Evolutionary conservation across 92 coral and sea anemone species (phyloP), one percentile per base, ranked within the genome.

Genomic region (Anthopleura xanthogrammica): DNA sequence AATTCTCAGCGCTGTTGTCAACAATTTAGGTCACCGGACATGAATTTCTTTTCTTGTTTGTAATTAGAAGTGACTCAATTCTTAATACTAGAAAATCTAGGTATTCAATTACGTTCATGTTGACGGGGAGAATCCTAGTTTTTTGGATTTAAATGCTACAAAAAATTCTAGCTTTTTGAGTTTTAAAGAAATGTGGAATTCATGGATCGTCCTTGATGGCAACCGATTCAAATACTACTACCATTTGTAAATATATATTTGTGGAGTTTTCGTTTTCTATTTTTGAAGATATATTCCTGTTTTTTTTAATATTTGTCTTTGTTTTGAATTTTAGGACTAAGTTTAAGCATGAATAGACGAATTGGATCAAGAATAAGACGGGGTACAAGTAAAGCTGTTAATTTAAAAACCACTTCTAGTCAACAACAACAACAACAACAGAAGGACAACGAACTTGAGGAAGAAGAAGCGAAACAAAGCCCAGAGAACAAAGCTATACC

Each of bases 1-100:
- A 58, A 36, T 29, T 50, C 46, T 65, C 76, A 60, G 16, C 43
- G 75, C 54, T 80, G 73, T 52, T 81, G 77, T 55, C 84, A 81
- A 76, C 71, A 43, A 70, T 81, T 70, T 75, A 70, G 84, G 77
- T 81, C 84, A 85, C 88, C 88, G 88, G 88, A 85, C 88, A 79
- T 36, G 74, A 85, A 85, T 65, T 84, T 85, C 74, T 81, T 81
- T 52, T 60, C 50, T 71, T 79, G 81, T 85, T 68, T 71, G 83
- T 77, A 77, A 79, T 85, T 85, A 79, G 88, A 79, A 73, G 81
- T 85, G 88, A 85, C 88, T 85, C 88, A 80, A 85, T 72, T 70
- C 36, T 75, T 85, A 85, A 77, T 79, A 55, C 83, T 65, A 79
- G 83, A 73, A 79, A 85, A 85, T 85, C 83, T 85, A 68, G 88